Base-by-base conservation (phyloP, 2,797 vertebrate genomes). In the Eulemur mongoz region DNA sequence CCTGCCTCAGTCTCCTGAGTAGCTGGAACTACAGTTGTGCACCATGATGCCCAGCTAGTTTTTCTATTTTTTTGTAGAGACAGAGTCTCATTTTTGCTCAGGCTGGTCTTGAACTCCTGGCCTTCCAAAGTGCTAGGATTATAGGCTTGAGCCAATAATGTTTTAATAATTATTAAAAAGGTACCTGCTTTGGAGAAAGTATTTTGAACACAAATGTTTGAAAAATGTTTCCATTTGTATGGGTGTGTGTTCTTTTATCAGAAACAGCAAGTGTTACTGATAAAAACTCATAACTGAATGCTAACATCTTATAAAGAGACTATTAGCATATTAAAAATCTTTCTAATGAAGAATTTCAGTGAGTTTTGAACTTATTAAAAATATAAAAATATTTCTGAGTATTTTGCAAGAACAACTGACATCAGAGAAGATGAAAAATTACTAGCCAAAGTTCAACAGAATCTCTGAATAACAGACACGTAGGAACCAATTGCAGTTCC, bases 81-180 rank as follows among this genome's bases (percentile, higher is more conserved):
- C 32, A 20, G 32, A 7, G 4, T 59, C 57, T 59, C 57, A 12
- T 25, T 59, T 32, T 65, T 65, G 63, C 63, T 65, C 63, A 65
- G 7, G 32, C 63, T 65, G 63, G 7, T 65, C 32, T 65, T n/a
- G 63, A 65, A 65, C 63, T 65, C 32, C 32, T 65, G 32, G 32
- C 63, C 32, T 65, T 9, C 63, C 17, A 18, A n/a, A n/a, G 63
- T n/a, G 15, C 63, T 65, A 65, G 7, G 32, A 65, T n/a, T n/a
- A n/a, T 17, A 65, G 17, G 63, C 32, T 9, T 65, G 63, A 65
- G 63, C 17, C 17, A 6, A n/a, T 65, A 65, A 27, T 87, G 40
- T 59, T 83, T 96, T 85, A 67, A 45, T 93, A 95, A 79, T 84
- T 54, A 95, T 40, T 88, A 83, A 67, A 91, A 95, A 91, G 43